Evolutionary conservation across 2,797 vertebrate genomes (phyloP), one percentile per base, ranked within the genome.

Genomic region (Propithecus perrieri): DNA sequence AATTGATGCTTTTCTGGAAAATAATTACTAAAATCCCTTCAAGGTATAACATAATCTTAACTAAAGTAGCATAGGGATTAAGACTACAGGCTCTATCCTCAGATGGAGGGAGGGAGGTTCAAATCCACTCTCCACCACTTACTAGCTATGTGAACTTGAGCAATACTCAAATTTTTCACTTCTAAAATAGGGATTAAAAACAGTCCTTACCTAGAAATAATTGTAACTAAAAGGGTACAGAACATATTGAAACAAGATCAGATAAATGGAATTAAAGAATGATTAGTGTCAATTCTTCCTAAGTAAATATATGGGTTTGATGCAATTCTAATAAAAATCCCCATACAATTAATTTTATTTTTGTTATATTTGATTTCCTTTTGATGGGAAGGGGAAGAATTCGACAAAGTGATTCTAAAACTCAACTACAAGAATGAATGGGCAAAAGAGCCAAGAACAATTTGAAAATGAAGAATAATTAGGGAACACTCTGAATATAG

Each of bases 341-440:
- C 33, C 2, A n/a, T 26, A 48, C 35, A 41, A 30, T n/a, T 81
- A 30, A 59, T 76, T 95, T 94, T 14, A 30, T 94, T 81, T 92
- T 53, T 72, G 15, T 61, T 55, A 4, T 38, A 55, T 33, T 81
- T 83, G 1, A 71, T 95, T 96, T 69, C 15, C 59, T 91, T 88
- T 88, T 72, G 33, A 26, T 35, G 63, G 55, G 53, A 80, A 86
- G 63, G 57, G n/a, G 33, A 50, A 35, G 59, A 90, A 81, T 80
- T 57, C 63, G 72, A 67, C 50, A 81, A 90, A 85, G 48, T 67
- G 35, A 96, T 53, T 74, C 69, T 90, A 48, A 92, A 81, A 46
- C 76, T 91, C 63, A 72, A 1, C 57, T 20, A 12, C 33, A 79
- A 93, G 79, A 76, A 55, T 38, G 12, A 89, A 81, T 22, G 14